phyloP scores from a whole-genome alignment of 1,140 invertebrate species.

The Hyles euphorbiae region DNA sequence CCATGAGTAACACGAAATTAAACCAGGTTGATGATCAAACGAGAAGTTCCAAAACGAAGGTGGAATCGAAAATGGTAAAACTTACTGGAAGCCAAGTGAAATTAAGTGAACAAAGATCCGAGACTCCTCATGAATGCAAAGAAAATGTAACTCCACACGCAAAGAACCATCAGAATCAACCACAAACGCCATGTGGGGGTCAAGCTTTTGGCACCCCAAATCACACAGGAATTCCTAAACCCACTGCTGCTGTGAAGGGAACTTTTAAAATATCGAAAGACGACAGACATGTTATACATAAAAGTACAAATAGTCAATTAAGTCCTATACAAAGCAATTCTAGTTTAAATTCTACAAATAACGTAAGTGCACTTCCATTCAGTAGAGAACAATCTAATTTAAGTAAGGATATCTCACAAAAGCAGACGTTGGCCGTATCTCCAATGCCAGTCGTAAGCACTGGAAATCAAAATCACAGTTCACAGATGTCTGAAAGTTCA shows the following conservation, averaged over 20 bases:
- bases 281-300: slow-evolving; percentile 61
- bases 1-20: slow-evolving; percentile 66
- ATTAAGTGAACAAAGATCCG: slow-evolving; percentile 49
- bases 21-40: slow-evolving; percentile 64
- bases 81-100: slow-evolving; percentile 70
- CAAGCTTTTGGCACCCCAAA: slow-evolving; percentile 49
- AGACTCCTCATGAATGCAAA: slow-evolving; percentile 38
- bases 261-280: slow-evolving; percentile 81
- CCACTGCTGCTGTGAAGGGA: slow-evolving; percentile 92
- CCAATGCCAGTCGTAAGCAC: slow-evolving; percentile 79
- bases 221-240: slow-evolving; percentile 89
- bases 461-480: slow-evolving; percentile 60
- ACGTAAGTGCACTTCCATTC: slow-evolving; percentile 64
- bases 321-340: slow-evolving; percentile 76
- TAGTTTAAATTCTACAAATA: slow-evolving; percentile 75
- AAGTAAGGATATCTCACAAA: slow-evolving; percentile 70
- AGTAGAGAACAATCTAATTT: slow-evolving; percentile 73
- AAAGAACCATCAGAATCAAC: slow-evolving; percentile 41
- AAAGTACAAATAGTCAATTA: slow-evolving; percentile 72
- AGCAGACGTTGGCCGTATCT: slow-evolving; percentile 83
- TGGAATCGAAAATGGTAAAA: slow-evolving; percentile 69
- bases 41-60: slow-evolving; percentile 48
- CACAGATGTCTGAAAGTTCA: slow-evolving; percentile 76
- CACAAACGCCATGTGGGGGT: slow-evolving; percentile 38
- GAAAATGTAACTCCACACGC: slow-evolving; percentile 33